Base-by-base conservation (phyloP, 2,888 invertebrate species). In the Drosophila fungiperda region DNA sequence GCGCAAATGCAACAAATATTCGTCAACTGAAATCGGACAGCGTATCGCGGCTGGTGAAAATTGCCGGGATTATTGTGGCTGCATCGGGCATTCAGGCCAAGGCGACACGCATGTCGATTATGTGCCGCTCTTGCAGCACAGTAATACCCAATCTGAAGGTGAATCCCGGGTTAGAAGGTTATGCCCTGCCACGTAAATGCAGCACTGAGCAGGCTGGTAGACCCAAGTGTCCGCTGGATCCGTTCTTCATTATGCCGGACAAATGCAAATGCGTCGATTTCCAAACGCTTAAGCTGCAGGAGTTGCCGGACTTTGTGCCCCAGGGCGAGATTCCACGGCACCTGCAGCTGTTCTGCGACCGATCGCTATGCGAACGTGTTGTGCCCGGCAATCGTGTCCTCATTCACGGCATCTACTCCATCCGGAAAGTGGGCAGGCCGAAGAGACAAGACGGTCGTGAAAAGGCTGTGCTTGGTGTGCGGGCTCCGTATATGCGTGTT, bases 281-380 rank as follows among this genome's bases (percentile, higher is more conserved):
- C 92, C 99, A 99, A 95, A 96, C 97, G 0, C 93, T 99, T n/a
- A 99, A 99, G 93, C 93, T 99, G 15, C 99, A 99, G 95, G 99
- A 99, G 93, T 94, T 98, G 26, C 98, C 99, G 0, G 99, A 99
- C 92, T 96, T 95, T 76, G 96, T 98, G 8, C 93, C 93, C 0
- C 98, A 99, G 91, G 99, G 99, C 53, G 99, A 99, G 94, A 97
- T 99, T 95, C 99, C 99, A 0, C 95, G 99, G 0, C 99, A 99
- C 93, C 94, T 99, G 87, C 97, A 98, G 80, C 94, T 99, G 8
- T 99, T 98, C 93, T 97, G 97, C 90, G 99, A 99, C 91, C 95
- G 99, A 89, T 95, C 94, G 76, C 94, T 99, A 66, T 99, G 99
- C 92, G 99, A 99, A 92, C 95, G 96, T 80, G 97, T 98, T 20